These are phyloP conservation scores for Apis florea DNA, from an alignment of 1,140 invertebrate genomes.

Conservation along the genomic window DNA sequence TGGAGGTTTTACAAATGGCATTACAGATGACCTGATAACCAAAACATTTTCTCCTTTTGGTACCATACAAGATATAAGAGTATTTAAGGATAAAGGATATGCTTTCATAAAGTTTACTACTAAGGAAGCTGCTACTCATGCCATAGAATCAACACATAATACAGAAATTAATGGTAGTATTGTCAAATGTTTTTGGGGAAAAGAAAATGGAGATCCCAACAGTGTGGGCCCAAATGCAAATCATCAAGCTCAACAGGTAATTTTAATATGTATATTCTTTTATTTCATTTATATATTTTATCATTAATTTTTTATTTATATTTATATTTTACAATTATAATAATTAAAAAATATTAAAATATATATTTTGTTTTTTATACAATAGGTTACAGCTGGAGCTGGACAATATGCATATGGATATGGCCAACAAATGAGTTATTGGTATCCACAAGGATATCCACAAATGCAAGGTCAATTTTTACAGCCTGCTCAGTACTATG, in stretches of 20 bases:
- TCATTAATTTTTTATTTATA: neutral
- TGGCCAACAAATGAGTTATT: slow-evolving; percentile 89
- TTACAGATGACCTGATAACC: slow-evolving; percentile 97
- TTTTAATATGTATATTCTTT: slow-evolving; percentile 18
- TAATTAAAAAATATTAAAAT: neutral
- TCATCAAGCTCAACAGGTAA: slow-evolving; percentile 81
- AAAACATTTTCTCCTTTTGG: slow-evolving; percentile 97
- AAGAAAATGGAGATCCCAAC: slow-evolving; percentile 91
- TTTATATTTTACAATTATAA: neutral
- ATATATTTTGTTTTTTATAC: neutral
- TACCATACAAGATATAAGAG: slow-evolving; percentile 96
- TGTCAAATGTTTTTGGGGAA: slow-evolving; percentile 99
- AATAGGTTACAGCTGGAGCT: slow-evolving; percentile 78
- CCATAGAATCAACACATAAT: slow-evolving; percentile 98
- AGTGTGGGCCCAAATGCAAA: slow-evolving; percentile 81
- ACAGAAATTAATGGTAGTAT: slow-evolving; percentile 97
- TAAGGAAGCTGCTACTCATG: slow-evolving; percentile 97
- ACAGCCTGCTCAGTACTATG: slow-evolving; percentile 75
- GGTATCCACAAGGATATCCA: slow-evolving; percentile 87
- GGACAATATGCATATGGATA: slow-evolving; percentile 86
- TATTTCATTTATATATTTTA: neutral
- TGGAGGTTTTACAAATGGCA: slow-evolving; percentile 95
- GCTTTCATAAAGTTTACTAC: slow-evolving; percentile 99
- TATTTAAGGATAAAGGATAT: slow-evolving; percentile 99
- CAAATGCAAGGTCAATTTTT: slow-evolving; percentile 81